These are phyloP conservation scores for Callopanchax toddi DNA, from an alignment of 2,113 vertebrate genomes.

Conservation along the genomic window DNA sequence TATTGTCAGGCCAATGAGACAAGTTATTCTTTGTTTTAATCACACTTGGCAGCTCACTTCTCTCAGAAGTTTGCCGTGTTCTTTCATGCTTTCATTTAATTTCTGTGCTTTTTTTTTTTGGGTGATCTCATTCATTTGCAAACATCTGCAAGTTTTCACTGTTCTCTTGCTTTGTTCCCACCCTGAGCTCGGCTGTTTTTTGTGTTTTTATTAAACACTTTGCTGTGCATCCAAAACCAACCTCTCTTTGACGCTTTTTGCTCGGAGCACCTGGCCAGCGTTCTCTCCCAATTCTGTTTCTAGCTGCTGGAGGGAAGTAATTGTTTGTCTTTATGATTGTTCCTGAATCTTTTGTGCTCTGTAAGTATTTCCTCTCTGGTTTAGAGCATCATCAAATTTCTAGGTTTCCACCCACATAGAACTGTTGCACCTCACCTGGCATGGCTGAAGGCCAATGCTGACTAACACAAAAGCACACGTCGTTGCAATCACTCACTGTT, in stretches of 20 bases:
- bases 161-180: conserved; percentile 34
- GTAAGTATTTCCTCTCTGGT: conserved; percentile 59
- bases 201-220: conserved; percentile 57
- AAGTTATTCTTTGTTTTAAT: conserved; percentile 54
- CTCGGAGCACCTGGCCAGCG: conserved; percentile 62
- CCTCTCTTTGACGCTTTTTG: conserved; percentile 54
- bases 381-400: conserved; percentile 72
- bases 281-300: conserved; percentile 50
- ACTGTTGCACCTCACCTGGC: conserved; percentile 53
- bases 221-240: conserved; percentile 53
- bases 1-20: conserved; percentile 48
- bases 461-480: conserved; percentile 29
- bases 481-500: conserved; percentile 6
- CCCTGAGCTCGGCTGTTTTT: conserved; percentile 35
- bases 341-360: conserved; percentile 65
- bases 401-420: conserved; percentile 51
- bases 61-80: conserved; percentile 12
- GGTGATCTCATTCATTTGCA: not conserved
- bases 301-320: conserved; percentile 56
- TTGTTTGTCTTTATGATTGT: conserved; percentile 69
- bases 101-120: conserved; percentile 8
- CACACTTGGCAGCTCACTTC: conserved; percentile 44
- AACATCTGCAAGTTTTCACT: conserved; percentile 22
- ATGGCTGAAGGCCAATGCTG: conserved; percentile 37
- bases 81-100: conserved; percentile 6